Evolutionary conservation across 2,113 vertebrate species (phyloP).

Genomic region (Litocranius walleri): DNA sequence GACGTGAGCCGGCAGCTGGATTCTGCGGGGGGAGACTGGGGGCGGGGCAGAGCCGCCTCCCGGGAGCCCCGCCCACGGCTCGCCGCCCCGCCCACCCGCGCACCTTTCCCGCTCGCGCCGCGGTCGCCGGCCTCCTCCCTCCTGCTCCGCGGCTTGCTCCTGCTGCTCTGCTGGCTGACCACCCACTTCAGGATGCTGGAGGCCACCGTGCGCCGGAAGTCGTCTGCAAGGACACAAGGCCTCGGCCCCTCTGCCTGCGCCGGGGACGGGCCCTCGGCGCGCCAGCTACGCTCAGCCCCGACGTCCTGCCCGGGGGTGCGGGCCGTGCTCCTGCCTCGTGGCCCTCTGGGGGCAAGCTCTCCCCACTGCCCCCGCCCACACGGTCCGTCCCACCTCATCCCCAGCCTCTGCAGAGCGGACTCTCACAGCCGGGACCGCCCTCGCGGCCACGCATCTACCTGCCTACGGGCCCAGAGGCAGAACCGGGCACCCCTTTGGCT

Average conservation of each 20-base stretch:
- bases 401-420: not conserved
- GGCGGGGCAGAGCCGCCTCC: not conserved
- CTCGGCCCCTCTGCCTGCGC: not conserved
- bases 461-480: not conserved
- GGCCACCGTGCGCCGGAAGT: conserved; percentile 73
- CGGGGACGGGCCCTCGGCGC: not conserved
- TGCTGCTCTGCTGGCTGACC: conserved; percentile 49
- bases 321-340: not conserved
- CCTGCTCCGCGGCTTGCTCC: not conserved
- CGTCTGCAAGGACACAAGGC: conserved; percentile 59
- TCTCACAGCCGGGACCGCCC: not conserved
- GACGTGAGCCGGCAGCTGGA: no score
- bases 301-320: rapidly evolving
- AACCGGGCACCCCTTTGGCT: rapidly evolving
- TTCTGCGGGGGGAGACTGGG: no score
- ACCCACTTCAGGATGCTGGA: conserved; percentile 73
- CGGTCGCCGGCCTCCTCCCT: not conserved
- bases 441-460: rapidly evolving
- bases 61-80: rapidly evolving
- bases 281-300: not conserved
- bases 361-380: not conserved
- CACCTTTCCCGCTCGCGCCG: conserved; percentile 35
- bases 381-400: not conserved
- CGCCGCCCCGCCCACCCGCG: not conserved
- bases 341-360: rapidly evolving